These are phyloP conservation scores for Elachura formosa DNA, from an alignment of 2,113 vertebrate genomes.

Conservation along the genomic window DNA sequence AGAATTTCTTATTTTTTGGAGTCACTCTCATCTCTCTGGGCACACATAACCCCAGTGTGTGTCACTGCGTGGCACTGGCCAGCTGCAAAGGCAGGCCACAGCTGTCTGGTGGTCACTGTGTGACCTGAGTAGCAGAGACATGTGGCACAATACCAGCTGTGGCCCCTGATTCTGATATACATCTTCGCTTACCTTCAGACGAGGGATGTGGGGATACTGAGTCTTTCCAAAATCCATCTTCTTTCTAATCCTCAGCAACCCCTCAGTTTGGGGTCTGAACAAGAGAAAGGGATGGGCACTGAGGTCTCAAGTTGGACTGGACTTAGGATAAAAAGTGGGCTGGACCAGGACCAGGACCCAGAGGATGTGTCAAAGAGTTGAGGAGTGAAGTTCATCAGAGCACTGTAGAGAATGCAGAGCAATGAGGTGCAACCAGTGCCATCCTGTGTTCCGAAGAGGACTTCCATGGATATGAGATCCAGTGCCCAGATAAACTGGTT, in stretches of 20 bases:
- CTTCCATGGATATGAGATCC: neutral
- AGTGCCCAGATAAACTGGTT: neutral
- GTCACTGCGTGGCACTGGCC: neutral
- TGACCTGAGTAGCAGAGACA: neutral
- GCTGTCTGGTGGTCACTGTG: neutral
- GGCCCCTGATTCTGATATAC: neutral
- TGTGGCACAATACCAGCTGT: neutral
- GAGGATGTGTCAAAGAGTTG: neutral
- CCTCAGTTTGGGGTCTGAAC: neutral
- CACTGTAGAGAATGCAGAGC: neutral
- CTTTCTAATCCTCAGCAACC: neutral
- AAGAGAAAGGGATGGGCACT: neutral
- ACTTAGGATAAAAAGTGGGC: neutral
- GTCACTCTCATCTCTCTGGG: neutral
- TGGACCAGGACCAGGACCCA: neutral
- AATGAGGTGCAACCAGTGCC: neutral
- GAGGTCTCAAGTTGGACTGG: neutral
- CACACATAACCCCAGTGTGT: fast-evolving
- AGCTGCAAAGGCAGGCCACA: neutral
- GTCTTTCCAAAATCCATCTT: neutral
- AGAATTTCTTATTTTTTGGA: neutral
- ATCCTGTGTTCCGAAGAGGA: neutral
- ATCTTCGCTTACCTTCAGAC: neutral
- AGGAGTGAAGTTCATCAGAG: neutral
- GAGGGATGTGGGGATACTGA: neutral